These are phyloP conservation scores for Papilio dardanus DNA, from an alignment of 1,140 invertebrate genomes.

Conservation along the genomic window DNA sequence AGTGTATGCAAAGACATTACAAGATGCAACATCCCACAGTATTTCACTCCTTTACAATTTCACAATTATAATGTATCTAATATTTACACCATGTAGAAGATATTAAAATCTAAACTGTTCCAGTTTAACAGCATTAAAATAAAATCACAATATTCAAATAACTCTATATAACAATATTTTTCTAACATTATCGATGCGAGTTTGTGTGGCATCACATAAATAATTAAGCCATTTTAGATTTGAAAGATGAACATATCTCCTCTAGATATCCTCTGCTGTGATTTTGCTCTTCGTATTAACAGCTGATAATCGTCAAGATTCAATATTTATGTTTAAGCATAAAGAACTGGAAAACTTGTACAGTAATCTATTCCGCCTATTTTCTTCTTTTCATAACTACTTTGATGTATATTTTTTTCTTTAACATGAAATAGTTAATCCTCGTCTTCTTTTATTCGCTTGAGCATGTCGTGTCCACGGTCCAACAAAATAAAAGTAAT, in stretches of 20 bases:
- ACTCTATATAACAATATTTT: constrained; percentile 62
- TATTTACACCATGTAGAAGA: constrained; percentile 61
- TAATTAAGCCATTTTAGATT: constrained; percentile 7
- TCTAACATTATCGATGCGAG: constrained; percentile 59
- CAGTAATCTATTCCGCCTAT: not conserved
- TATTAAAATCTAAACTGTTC: constrained; percentile 59
- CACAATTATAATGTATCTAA: constrained; percentile 44
- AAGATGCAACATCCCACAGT: constrained; percentile 31
- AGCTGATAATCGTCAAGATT: no score
- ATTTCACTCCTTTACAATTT: constrained; percentile 13
- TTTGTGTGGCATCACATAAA: constrained; percentile 46
- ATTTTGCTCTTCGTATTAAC: not conserved
- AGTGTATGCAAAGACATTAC: no score
- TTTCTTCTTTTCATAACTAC: not conserved
- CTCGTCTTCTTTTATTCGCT: not conserved
- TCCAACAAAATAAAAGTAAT: not conserved
- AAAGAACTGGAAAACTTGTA: no score
- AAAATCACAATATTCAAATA: constrained; percentile 64
- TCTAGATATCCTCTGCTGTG: not conserved
- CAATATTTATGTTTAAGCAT: no score
- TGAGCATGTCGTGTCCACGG: no score
- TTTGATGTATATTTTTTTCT: not conserved
- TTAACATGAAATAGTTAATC: not conserved
- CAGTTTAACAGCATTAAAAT: constrained; percentile 64
- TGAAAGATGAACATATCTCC: not conserved